phyloP scores from a whole-genome alignment of 1,140 invertebrate species.

The Panulirus ornatus region DNA sequence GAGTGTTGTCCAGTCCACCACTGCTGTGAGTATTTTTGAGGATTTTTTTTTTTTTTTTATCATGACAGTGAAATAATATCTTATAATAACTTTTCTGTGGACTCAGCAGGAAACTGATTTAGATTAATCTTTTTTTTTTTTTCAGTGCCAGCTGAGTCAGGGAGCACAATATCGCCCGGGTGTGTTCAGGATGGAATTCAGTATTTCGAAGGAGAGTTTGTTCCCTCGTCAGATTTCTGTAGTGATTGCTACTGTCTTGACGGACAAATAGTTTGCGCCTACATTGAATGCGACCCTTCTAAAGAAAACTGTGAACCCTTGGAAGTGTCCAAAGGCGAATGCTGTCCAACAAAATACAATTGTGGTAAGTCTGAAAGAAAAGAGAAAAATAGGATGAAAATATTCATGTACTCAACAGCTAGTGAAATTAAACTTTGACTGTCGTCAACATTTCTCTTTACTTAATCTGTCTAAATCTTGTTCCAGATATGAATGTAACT shows the following conservation, averaged over 20 bases:
- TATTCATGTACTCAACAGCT: too few species aligned
- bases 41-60: too few species aligned
- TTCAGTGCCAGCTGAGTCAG: slow-evolving; percentile 29
- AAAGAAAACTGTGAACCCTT: slow-evolving; percentile 37
- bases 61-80: too few species aligned
- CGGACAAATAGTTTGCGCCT: slow-evolving; percentile 93
- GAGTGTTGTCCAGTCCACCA: slow-evolving; percentile 52
- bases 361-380: slow-evolving; percentile 82
- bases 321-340: slow-evolving; percentile 84
- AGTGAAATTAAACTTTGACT: too few species aligned
- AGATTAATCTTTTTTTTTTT: too few species aligned
- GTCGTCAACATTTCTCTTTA: too few species aligned
- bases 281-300: slow-evolving; percentile 90
- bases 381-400: too few species aligned
- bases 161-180: neutral
- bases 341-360: slow-evolving; percentile 91
- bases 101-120: too few species aligned
- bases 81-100: too few species aligned
- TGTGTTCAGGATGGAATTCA: slow-evolving; percentile 34
- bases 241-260: slow-evolving; percentile 95
- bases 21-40: slow-evolving; percentile 63
- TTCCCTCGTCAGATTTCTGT: slow-evolving; percentile 83
- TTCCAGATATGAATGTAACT: slow-evolving; percentile 1
- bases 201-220: slow-evolving; percentile 55
- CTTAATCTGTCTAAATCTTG: neutral